phyloP scores from a whole-genome alignment of 2,797 vertebrate species.

The Tenualosa ilisha region DNA sequence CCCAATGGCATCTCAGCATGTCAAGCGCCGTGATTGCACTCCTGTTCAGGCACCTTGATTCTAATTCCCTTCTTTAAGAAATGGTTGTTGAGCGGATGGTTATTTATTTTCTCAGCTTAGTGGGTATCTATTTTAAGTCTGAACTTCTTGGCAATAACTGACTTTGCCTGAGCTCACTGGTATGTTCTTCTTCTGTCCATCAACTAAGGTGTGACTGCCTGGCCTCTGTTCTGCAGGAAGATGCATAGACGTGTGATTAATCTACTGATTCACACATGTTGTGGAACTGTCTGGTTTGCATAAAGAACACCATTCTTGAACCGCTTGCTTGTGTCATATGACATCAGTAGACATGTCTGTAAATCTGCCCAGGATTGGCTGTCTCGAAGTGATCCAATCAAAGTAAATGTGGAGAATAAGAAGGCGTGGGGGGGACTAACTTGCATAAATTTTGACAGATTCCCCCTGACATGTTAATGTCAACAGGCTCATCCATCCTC shows the following conservation, averaged over 20 bases:
- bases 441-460: neutral
- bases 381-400: conserved; percentile 33
- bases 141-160: neutral
- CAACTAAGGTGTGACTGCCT: neutral
- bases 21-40: neutral
- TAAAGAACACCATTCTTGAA: neutral
- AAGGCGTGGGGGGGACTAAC: conserved; percentile 4
- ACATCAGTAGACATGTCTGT: conserved; percentile 22
- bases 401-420: conserved; percentile 9
- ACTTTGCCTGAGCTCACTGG: neutral
- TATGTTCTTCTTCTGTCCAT: neutral
- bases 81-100: neutral
- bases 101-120: neutral
- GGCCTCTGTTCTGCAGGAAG: neutral
- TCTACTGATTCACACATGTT: neutral
- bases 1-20: neutral
- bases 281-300: neutral
- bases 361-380: conserved; percentile 26
- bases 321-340: neutral
- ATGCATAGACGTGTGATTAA: neutral
- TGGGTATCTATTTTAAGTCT: too few relatives aligned
- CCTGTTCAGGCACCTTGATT: neutral
- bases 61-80: neutral
- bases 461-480: conserved; percentile 29
- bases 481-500: conserved; percentile 39